Base-by-base conservation (phyloP, 1,140 invertebrate species). In the Heliconius nattereri region DNA sequence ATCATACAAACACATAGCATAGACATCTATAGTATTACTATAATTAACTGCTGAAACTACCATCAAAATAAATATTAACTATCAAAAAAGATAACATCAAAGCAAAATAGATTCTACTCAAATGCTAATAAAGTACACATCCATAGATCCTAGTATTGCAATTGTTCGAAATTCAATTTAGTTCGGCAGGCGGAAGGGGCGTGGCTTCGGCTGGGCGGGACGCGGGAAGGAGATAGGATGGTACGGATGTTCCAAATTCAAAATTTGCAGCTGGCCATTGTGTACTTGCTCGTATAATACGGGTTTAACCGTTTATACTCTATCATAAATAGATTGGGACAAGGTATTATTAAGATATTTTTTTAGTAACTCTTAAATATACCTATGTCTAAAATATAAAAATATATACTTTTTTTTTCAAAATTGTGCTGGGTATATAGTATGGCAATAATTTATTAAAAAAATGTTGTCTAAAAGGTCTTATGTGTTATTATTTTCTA, bases 151-250 rank as follows among this genome's bases (percentile, higher is more conserved):
- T 84, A 88, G 81, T 83, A 79, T 74, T 78, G 76, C 79, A 81
- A 89, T 86, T 86, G 86, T 90, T 89, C 86, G 89, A 87, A 89
- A 82, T 91, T 90, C 86, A 90, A 88, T 90, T 91, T 87, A 87
- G 86, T 90, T 87, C 82, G 87, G 86, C 86, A 85, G 85, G 83
- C 91, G 91, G 91, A 92, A 92, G 89, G 83, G 91, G 91, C 91
- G 91, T 92, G 91, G 84, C 84, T 32, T 70, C 75, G 76, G 79
- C 84, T 89, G 86, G 91, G 90, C 91, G 91, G 90, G 82, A 83
- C 90, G 89, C 85, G 84, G 84, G 86, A 92, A 87, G 87, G 88
- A 91, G 90, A 91, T 90, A 91, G 90, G 90, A 90, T 85, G 84
- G 81, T 74, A 80, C 86, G 87, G 89, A 87, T 90, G 86, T 89